Percentiles rank a stretch among this genome's conserved stretches.
phyloP scores from a whole-genome alignment of 2,888 invertebrate genomes.

The Trissolcus japonicus region DNA sequence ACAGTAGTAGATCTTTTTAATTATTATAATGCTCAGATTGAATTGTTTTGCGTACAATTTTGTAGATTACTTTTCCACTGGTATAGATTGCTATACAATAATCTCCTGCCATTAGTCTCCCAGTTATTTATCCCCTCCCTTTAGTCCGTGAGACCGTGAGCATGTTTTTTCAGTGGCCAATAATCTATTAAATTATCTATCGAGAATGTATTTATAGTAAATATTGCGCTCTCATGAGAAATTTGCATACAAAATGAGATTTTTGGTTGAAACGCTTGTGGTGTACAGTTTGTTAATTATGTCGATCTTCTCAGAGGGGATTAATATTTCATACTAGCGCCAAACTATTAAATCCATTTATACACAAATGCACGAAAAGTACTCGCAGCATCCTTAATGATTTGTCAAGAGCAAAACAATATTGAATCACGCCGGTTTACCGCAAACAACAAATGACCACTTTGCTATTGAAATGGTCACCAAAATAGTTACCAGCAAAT shows the following conservation, averaged over 20 bases:
- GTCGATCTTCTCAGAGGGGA: constrained; percentile 35
- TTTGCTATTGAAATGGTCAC: constrained; percentile 11
- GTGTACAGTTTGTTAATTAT: constrained; percentile 36
- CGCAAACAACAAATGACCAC: constrained; percentile 3
- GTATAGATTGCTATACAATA: too few relatives aligned
- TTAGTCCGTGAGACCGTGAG: too few relatives aligned
- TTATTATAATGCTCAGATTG: constrained; percentile 13
- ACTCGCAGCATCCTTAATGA: constrained; percentile 22
- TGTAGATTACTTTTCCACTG: constrained; percentile 10
- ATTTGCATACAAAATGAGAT: constrained; percentile 49
- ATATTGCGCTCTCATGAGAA: constrained; percentile 12
- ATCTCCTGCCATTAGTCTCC: too few relatives aligned
- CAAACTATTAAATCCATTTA: constrained; percentile 43
- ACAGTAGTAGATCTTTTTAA: constrained; percentile 24
- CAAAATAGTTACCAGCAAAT: too few relatives aligned
- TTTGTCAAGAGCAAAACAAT: constrained; percentile 28
- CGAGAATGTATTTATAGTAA: constrained; percentile 28
- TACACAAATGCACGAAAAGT: constrained; percentile 19
- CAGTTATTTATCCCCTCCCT: too few relatives aligned
- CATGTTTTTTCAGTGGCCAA: constrained; percentile 17
- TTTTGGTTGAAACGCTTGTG: constrained; percentile 19
- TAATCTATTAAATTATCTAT: constrained; percentile 26
- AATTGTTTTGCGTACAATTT: constrained; percentile 17
- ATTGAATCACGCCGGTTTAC: constrained; percentile 17
- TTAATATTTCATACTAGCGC: constrained; percentile 43